These are phyloP conservation scores for Sitta carolinensis DNA, from an alignment of 2,797 vertebrate species.

Conservation along the genomic window DNA sequence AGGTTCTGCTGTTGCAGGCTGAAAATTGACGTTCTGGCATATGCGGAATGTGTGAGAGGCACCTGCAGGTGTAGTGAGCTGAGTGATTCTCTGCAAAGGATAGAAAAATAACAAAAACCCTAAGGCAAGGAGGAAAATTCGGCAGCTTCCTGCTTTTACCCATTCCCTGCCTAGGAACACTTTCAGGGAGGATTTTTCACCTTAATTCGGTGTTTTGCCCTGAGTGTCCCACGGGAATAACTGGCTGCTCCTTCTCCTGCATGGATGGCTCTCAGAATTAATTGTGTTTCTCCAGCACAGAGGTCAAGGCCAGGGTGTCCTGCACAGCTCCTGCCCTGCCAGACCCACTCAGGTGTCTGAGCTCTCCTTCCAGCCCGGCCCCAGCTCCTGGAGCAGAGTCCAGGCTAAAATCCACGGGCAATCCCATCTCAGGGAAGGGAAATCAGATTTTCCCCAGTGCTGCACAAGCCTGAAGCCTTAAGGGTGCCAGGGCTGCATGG, in stretches of 20 bases:
- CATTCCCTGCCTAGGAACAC: background rate
- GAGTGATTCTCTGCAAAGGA: background rate
- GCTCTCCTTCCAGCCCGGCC: background rate
- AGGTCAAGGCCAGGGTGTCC: background rate
- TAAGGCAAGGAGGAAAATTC: background rate
- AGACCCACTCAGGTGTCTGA: background rate
- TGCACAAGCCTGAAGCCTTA: background rate
- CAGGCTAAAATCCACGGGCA: background rate
- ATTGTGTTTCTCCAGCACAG: background rate
- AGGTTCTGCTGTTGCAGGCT: background rate
- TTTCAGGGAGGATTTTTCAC: background rate
- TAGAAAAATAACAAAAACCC: accelerated
- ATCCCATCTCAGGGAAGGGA: background rate
- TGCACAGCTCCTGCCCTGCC: background rate
- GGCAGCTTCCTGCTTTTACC: background rate
- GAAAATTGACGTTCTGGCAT: background rate
- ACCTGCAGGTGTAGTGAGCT: background rate
- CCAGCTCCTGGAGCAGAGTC: background rate
- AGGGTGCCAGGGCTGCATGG: background rate
- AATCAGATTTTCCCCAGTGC: background rate
- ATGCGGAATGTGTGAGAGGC: background rate
- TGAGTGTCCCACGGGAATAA: background rate
- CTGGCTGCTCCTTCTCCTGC: background rate
- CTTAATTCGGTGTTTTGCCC: background rate
- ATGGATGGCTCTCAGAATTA: accelerated